Evolutionary conservation across 2,113 vertebrate genomes (phyloP), one percentile per base, ranked within the genome.

Genomic region (Loxodonta africana): DNA sequence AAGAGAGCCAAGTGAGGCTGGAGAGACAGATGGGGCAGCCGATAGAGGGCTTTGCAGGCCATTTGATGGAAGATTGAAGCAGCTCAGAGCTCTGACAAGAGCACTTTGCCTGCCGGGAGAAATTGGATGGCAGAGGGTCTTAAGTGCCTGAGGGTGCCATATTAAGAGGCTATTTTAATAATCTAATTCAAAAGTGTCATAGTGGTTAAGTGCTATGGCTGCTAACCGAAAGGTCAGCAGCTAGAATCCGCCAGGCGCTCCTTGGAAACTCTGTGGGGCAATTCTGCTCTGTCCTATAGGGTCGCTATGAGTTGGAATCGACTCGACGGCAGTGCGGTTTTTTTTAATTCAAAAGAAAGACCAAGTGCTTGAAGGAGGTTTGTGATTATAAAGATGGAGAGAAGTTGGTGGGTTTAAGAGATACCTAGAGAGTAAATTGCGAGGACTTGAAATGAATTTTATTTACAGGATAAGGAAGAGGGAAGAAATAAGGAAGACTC

Each of bases 281-380:
- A 2, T 37, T 37, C 37, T 37, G 37, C 37, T 37, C 37, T 37
- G 37, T 37, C 37, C 37, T 37, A 37, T 37, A 37, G 37, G 37
- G 37, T 37, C 37, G 37, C 37, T 37, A 37, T 37, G 37, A 37
- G 37, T 37, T 37, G 37, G 37, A 37, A 37, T 37, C 37, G 37
- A 37, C 37, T 37, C 37, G 37, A 37, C 37, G 37, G 37, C 37
- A 37, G 37, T 37, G 37, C 37, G 37, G 37, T 37, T 37, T 37
- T 37, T 37, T 37, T 37, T 44, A 81, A 67, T 46, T 90, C 46
- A 62, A 28, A 28, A 92, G 33, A 84, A 95, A 88, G 62, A 78
- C 4, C 37, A 28, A 41, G n/a, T 44, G 8, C 8, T 67, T 89
- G 6, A 4, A 10, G 77, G 85, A 89, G 30, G 46, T 76, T 25